Evolutionary conservation across 2,888 invertebrate species (phyloP).

Genomic region (Neoitamus cyanurus): DNA sequence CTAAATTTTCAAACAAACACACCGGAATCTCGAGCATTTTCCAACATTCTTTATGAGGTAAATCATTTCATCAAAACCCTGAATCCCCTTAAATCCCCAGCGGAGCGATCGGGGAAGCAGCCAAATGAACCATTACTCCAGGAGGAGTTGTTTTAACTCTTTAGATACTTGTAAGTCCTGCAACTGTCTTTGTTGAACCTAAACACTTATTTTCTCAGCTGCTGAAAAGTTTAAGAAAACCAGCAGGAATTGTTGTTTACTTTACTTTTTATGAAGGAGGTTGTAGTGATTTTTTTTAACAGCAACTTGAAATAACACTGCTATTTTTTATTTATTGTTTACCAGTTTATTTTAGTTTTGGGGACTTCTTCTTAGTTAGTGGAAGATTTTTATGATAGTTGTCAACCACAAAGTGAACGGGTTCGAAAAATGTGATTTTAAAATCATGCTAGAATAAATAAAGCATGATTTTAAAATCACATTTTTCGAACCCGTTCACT

Average conservation of each 20-base stretch:
- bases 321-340: not conserved
- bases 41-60: too few relatives aligned
- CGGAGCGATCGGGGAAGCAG: not conserved
- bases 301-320: constrained; percentile 6
- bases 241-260: not conserved
- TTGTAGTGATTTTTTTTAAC: constrained; percentile 6
- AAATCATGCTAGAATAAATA: too few relatives aligned
- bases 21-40: too few relatives aligned
- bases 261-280: constrained; percentile 9
- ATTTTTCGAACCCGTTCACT: too few relatives aligned
- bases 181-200: not conserved
- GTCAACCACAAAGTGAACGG: too few relatives aligned
- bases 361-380: too few relatives aligned
- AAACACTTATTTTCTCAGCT: not conserved
- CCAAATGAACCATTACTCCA: not conserved
- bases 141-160: not conserved
- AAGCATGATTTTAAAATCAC: too few relatives aligned
- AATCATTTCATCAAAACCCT: too few relatives aligned
- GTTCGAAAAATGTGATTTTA: too few relatives aligned
- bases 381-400: too few relatives aligned
- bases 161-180: not conserved
- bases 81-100: too few relatives aligned
- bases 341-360: not conserved
- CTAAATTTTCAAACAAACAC: too few relatives aligned
- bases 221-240: not conserved